Base-by-base conservation (phyloP, 2,888 invertebrate species). In the Empis livida region DNA sequence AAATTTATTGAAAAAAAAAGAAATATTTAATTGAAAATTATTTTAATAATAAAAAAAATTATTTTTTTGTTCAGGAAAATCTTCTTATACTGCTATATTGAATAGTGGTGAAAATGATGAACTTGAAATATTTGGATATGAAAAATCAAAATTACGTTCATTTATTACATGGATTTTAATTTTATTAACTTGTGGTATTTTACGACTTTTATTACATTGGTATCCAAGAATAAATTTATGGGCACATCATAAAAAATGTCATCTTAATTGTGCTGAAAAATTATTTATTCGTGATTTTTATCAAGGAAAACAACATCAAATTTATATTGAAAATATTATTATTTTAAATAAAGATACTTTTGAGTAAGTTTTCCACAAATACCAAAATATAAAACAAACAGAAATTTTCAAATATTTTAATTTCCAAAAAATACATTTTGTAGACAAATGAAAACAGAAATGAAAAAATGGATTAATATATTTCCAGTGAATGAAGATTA, bases 121-220 rank as follows among this genome's bases (percentile, higher is more conserved):
- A 43, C 50, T 54, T 44, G 37, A 39, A 43, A 48, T 54, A 35
- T 47, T 42, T 14, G 54, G 54, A 20, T 54, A 52, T 44, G 15
- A 44, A 27, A 46, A 49, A 10, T 52, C 52, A 23, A 32, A 17
- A 6, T 27, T 46, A 10, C 48, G 48, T 27, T 48, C 52, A 30
- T 35, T 45, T 32, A 30, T 52, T 3, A 49, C 49, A 23, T 54
- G 48, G 43, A 16, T 50, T 13, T 41, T 42, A 31, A 45, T 54
- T 16, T 46, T 45, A 13, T 17, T 83, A 42, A 80, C 83, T 1
- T 74, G 72, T 35, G 90, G 90, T 2, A 61, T 87, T 1, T 75
- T 91, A 0, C 74, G 85, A 52, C 74, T 91, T 55, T 61, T 91
- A 53, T 88, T 88, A 70, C 88, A 90, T 67, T 91, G 90, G 90